A percentile compares a stretch with the other conserved stretches of the same genome.
These are phyloP conservation scores for Orthosia cruda DNA, from an alignment of 2,888 invertebrate species.

Conservation along the genomic window DNA sequence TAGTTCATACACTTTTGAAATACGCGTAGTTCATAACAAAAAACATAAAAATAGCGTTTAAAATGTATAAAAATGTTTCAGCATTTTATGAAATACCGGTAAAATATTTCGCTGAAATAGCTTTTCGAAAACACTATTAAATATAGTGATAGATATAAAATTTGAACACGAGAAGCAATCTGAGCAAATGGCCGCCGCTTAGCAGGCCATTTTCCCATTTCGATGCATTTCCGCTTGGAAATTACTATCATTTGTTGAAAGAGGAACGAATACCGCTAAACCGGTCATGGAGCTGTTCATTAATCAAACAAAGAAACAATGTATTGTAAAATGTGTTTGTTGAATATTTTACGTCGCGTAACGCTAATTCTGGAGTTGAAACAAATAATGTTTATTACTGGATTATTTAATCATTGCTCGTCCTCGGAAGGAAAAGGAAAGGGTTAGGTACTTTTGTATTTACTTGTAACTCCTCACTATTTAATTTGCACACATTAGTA, in stretches of 20 bases:
- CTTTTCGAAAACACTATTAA: slow-evolving; percentile 71
- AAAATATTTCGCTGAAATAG: slow-evolving; percentile 65
- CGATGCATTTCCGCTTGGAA: slow-evolving; percentile 90
- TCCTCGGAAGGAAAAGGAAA: slow-evolving; percentile 8
- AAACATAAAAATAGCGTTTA: slow-evolving; percentile 36
- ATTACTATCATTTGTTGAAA: slow-evolving; percentile 89
- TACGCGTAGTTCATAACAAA: slow-evolving; percentile 25
- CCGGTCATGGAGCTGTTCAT: slow-evolving; percentile 78
- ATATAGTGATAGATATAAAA: slow-evolving; percentile 81
- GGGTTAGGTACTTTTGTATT: not conserved
- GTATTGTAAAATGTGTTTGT: slow-evolving; percentile 40
- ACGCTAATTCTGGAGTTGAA: slow-evolving; percentile 1
- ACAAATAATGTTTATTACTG: slow-evolving; percentile 11
- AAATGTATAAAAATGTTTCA: slow-evolving; percentile 55
- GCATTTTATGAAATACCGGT: slow-evolving; percentile 58
- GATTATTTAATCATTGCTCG: slow-evolving; percentile 21
- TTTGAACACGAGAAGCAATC: slow-evolving; percentile 86
- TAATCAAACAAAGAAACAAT: slow-evolving; percentile 67
- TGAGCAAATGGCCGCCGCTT: slow-evolving; percentile 87
- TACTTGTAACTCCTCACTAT: not conserved
- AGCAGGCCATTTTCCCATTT: slow-evolving; percentile 89
- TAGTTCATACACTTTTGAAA: slow-evolving; percentile 9
- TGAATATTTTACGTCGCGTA: slow-evolving; percentile 24
- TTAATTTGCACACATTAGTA: not conserved
- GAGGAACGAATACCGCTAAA: slow-evolving; percentile 83